Conservation (phyloP, 64 coral and sea anemone genomes). For the Montipora capricornis region DNA sequence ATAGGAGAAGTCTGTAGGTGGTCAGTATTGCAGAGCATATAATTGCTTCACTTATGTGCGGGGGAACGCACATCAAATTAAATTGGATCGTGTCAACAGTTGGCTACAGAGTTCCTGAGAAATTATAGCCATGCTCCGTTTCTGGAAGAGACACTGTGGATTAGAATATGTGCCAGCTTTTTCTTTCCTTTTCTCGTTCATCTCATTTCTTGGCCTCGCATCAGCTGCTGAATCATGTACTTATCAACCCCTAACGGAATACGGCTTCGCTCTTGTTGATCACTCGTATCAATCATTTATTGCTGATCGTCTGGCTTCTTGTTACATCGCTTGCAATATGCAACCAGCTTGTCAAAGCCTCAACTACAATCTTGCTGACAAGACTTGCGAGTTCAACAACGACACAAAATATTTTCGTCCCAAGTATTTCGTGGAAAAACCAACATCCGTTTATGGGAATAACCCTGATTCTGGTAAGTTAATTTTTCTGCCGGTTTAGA, state of each 20-base stretch:
- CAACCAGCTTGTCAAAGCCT: slow-evolving; percentile 10
- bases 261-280: slow-evolving; percentile 3
- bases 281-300: background rate
- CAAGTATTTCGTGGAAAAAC: slow-evolving; percentile 16
- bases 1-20: too few species aligned
- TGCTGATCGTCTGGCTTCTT: background rate
- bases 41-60: too few species aligned
- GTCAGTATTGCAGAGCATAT: too few species aligned
- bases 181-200: too few species aligned
- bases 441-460: background rate
- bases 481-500: background rate
- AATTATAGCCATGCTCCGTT: too few species aligned
- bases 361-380: slow-evolving; percentile 22
- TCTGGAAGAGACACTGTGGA: too few species aligned
- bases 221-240: background rate
- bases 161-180: too few species aligned
- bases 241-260: background rate
- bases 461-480: slow-evolving; percentile 20
- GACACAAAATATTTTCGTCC: slow-evolving; percentile 16
- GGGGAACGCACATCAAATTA: too few species aligned
- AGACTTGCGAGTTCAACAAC: slow-evolving; percentile 29
- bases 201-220: too few species aligned
- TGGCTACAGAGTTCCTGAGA: too few species aligned
- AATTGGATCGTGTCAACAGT: too few species aligned
- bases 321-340: background rate